Conservation (phyloP, 2,888 invertebrate species). For the Ophioninae sp. region DNA sequence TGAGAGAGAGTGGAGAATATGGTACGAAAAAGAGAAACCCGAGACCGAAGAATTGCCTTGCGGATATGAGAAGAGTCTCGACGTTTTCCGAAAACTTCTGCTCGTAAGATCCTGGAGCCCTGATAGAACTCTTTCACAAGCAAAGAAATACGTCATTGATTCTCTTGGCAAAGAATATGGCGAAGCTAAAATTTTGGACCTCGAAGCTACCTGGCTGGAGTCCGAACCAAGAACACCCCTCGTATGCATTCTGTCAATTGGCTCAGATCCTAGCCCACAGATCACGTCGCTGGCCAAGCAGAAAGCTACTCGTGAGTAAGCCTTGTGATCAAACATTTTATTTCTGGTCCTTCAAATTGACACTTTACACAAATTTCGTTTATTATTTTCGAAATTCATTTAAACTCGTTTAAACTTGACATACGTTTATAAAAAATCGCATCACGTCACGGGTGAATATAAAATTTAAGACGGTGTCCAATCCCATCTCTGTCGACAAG, state of each 20-base stretch:
- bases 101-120: slow-evolving; percentile 97
- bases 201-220: slow-evolving; percentile 95
- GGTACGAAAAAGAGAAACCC: slow-evolving; percentile 96
- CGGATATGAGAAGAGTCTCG: slow-evolving; percentile 92
- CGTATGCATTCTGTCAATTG: slow-evolving; percentile 95
- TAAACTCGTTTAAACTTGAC: neutral
- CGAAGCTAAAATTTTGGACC: slow-evolving; percentile 94
- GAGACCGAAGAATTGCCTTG: slow-evolving; percentile 96
- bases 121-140: slow-evolving; percentile 96
- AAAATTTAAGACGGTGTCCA: neutral
- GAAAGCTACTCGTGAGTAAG: slow-evolving; percentile 89
- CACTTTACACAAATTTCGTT: too few species aligned
- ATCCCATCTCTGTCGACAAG: too few species aligned
- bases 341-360: neutral
- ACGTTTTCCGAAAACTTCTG: slow-evolving; percentile 93
- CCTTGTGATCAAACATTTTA: neutral
- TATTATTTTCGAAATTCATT: neutral
- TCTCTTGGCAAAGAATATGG: slow-evolving; percentile 94
- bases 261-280: slow-evolving; percentile 98
- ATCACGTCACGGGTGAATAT: neutral
- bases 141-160: slow-evolving; percentile 94
- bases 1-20: slow-evolving; percentile 93
- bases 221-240: slow-evolving; percentile 94
- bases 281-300: slow-evolving; percentile 93
- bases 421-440: slow-evolving; percentile 2